Evolutionary conservation across 2,797 vertebrate genomes (phyloP), one percentile per base, ranked within the genome.

Genomic region (Scarus forsteni): DNA sequence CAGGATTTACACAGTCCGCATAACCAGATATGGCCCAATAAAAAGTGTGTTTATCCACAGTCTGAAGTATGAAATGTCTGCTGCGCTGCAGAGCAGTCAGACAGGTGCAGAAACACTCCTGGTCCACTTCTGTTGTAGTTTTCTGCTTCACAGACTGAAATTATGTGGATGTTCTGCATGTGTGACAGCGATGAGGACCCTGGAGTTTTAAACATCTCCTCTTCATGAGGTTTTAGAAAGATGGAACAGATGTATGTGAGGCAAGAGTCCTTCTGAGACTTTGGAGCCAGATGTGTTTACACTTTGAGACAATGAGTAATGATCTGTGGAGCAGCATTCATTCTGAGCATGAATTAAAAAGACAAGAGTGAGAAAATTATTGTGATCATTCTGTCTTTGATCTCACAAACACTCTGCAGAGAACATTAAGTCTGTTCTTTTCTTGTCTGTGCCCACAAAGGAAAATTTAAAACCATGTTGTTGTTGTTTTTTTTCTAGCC

Each of bases 231-330:
- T 74, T 81, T 84, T 80, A 19, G n/a, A 76, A 69, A 69, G 58
- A n/a, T 70, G 84, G 77, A 74, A 74, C 78, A 81, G 83, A 90
- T 83, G 84, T 60, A 72, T 5, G 60, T 5, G 10, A 55, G 64
- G 60, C 6, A 1, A 66, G 5, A 55, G 60, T 84, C 70, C 70
- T 57, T 55, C 27, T 77, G 64, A 79, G 65, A 71, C 63, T 75
- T 79, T 45, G 9, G 70, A 72, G 65, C 81, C 82, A 84, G 83
- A 83, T 89, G 81, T 84, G 80, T 88, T 88, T 84, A 76, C 79
- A 69, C 65, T 45, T 8, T 43, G n/a, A 64, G 57, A 73, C 48
- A 46, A 40, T 56, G 45, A 73, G 71, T 68, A 60, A 73, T 55
- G 64, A 72, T 77, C 43, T 61, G 56, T 70, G 75, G 60, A 60